Conservation (phyloP, 1,140 invertebrate genomes). For the Drosophila melanica region DNA sequence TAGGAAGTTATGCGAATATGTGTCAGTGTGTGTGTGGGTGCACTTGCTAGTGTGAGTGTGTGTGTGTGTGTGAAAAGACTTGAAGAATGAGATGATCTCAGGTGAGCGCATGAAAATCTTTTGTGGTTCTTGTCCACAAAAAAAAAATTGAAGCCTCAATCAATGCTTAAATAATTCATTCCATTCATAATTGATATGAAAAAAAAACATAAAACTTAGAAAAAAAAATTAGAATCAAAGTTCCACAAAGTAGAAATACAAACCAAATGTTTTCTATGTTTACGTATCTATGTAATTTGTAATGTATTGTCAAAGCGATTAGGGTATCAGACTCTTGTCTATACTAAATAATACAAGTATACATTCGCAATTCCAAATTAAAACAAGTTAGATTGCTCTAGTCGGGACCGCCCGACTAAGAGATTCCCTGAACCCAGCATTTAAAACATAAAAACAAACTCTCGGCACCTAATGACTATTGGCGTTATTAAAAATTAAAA, state of each 20-base stretch:
- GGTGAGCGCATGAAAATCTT: conserved; percentile 72
- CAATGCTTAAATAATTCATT: conserved; percentile 58
- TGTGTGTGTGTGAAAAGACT: conserved; percentile 21
- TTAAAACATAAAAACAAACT: too few species aligned
- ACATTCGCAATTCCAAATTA: too few species aligned
- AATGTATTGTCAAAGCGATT: too few species aligned
- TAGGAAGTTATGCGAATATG: conserved; percentile 52
- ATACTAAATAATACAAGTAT: too few species aligned
- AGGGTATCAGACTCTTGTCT: too few species aligned
- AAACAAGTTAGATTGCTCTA: too few species aligned
- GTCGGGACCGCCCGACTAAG: too few species aligned
- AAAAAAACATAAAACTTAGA: neutral
- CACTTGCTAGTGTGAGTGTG: neutral
- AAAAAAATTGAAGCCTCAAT: conserved; percentile 65
- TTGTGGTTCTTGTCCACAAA: conserved; percentile 56
- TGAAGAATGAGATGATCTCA: conserved; percentile 58
- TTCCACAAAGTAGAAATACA: neutral
- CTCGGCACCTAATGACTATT: too few species aligned
- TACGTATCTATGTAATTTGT: too few species aligned
- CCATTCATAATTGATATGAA: conserved; percentile 50
- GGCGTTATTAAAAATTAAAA: too few species aligned
- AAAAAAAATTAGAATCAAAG: neutral
- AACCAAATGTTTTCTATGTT: neutral
- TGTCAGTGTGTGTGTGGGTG: neutral
- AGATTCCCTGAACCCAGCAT: too few species aligned